A percentile compares a stretch with the other conserved stretches of the same genome.
These are phyloP conservation scores for Bellardia bayeri DNA, from an alignment of 2,888 invertebrate genomes.

Conservation along the genomic window DNA sequence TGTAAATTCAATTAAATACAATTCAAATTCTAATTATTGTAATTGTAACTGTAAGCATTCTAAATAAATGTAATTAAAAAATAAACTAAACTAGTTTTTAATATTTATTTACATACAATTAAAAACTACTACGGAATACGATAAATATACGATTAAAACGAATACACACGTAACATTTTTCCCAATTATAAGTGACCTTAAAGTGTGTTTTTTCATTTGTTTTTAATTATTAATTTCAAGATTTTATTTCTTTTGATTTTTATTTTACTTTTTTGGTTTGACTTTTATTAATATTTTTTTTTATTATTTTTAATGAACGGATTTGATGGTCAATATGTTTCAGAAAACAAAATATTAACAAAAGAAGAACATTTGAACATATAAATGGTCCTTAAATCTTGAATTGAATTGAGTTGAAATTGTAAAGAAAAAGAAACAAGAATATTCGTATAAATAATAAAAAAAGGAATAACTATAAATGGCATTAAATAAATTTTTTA, in stretches of 20 bases:
- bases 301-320: slow-evolving; percentile 68
- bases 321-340: slow-evolving; percentile 73
- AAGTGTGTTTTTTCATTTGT: slow-evolving; percentile 83
- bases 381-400: slow-evolving; percentile 58
- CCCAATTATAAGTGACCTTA: slow-evolving; percentile 84
- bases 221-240: slow-evolving; percentile 50
- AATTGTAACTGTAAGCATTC: slow-evolving; percentile 56
- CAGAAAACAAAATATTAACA: slow-evolving; percentile 63
- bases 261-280: slow-evolving; percentile 26
- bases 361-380: slow-evolving; percentile 41
- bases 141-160: slow-evolving; percentile 61
- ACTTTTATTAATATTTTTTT: slow-evolving; percentile 37
- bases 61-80: slow-evolving; percentile 52
- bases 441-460: slow-evolving; percentile 48
- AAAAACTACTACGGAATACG: slow-evolving; percentile 62
- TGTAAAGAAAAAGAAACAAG: slow-evolving; percentile 53
- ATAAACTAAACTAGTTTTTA: slow-evolving; percentile 55
- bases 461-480: slow-evolving; percentile 57
- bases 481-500: slow-evolving; percentile 47
- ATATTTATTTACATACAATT: slow-evolving; percentile 65
- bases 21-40: slow-evolving; percentile 39
- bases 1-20: slow-evolving; percentile 25
- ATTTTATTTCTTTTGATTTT: slow-evolving; percentile 79
- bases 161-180: slow-evolving; percentile 81
- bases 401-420: slow-evolving; percentile 60